Percentiles rank a stretch among this genome's conserved stretches.
phyloP scores from a whole-genome alignment of 2,888 invertebrate genomes.

The Perizoma flavofasciatum region DNA sequence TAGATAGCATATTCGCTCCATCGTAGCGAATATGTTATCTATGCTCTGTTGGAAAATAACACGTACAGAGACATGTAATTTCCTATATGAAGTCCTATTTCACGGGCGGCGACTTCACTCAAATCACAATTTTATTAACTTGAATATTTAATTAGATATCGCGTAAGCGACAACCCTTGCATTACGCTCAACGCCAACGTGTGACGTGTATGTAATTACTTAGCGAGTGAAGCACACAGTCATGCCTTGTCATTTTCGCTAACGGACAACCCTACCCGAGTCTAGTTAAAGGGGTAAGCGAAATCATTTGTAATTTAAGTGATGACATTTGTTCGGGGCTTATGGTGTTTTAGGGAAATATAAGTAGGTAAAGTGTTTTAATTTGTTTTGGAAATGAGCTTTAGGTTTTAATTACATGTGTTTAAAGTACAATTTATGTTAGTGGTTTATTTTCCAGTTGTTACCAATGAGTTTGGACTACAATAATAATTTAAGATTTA shows the following conservation, averaged over 20 bases:
- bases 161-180: conserved; percentile 34
- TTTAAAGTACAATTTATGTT: conserved; percentile 13
- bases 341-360: conserved; percentile 28
- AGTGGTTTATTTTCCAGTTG: conserved; percentile 1
- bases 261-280: conserved; percentile 46
- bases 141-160: conserved; percentile 19
- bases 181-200: conserved; percentile 57
- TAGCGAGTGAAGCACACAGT: conserved; percentile 71
- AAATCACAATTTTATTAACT: conserved; percentile 17
- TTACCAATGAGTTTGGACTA: background rate
- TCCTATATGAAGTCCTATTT: no score
- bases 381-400: conserved; percentile 11
- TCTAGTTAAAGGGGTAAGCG: conserved; percentile 47
- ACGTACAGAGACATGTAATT: no score
- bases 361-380: background rate
- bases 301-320: conserved; percentile 56
- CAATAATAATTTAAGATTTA: background rate
- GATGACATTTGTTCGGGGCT: conserved; percentile 44
- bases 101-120: background rate
- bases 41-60: no score
- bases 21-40: no score
- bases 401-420: conserved; percentile 15
- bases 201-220: conserved; percentile 81
- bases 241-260: conserved; percentile 79
- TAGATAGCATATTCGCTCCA: no score